Evolutionary conservation across 2,888 invertebrate genomes (phyloP).

Genomic region (Theodoxus fluviatilis): DNA sequence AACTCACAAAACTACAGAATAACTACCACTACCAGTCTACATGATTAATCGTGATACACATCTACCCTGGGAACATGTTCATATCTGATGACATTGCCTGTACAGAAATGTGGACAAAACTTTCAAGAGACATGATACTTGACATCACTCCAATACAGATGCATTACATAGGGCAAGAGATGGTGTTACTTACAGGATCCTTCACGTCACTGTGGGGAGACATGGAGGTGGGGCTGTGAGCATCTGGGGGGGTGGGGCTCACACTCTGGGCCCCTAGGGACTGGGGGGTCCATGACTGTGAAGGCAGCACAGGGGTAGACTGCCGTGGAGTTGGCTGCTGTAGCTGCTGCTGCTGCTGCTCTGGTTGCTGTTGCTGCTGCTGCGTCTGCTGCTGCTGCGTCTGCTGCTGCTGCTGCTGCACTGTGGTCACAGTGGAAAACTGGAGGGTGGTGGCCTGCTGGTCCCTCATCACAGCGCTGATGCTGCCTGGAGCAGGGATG

Average conservation of each 20-base stretch:
- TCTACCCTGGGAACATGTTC: no score
- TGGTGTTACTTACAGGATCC: constrained; percentile 22
- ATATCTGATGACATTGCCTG: no score
- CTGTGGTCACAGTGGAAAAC: constrained; percentile 32
- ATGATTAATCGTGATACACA: no score
- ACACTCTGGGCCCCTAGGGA: constrained; percentile 38
- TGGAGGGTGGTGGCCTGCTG: constrained; percentile 31
- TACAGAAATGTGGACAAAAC: no score
- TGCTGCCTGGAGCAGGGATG: constrained; percentile 41
- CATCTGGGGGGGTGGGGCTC: constrained; percentile 34
- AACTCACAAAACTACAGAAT: no score
- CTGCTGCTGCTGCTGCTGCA: no score
- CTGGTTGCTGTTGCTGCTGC: no score
- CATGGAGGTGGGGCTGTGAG: constrained; percentile 32
- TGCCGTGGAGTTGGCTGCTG: no score
- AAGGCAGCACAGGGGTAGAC: constrained; percentile 37
- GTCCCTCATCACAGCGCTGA: constrained; percentile 40
- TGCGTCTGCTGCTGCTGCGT: background rate
- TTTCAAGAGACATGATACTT: background rate
- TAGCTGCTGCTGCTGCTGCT: background rate
- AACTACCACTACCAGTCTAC: no score
- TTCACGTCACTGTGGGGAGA: constrained; percentile 33
- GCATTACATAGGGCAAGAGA: background rate
- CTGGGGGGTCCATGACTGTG: constrained; percentile 38
- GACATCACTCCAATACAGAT: background rate